These are phyloP conservation scores for Drosophila conformis DNA, from an alignment of 2,888 invertebrate genomes.

Conservation along the genomic window DNA sequence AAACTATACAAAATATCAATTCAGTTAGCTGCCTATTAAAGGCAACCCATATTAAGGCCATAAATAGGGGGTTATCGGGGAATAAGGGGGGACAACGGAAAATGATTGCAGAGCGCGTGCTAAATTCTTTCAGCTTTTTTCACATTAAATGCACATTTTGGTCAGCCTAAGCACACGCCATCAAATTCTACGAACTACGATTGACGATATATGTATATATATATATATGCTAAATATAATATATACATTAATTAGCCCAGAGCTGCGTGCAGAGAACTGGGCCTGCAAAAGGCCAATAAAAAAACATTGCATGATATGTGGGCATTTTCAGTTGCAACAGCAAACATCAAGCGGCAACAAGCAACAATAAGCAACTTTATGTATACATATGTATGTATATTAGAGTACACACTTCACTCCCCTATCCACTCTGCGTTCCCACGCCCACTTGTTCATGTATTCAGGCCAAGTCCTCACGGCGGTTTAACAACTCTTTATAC, in stretches of 20 bases:
- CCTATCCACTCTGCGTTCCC: too few species aligned
- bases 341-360: background rate
- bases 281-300: conserved; percentile 30
- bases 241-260: conserved; percentile 29
- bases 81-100: background rate
- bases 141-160: conserved; percentile 72
- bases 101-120: conserved; percentile 68
- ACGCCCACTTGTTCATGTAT: conserved; percentile 34
- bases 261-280: conserved; percentile 36
- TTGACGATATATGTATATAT: conserved; percentile 34
- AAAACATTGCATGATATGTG: conserved; percentile 65
- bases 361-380: conserved; percentile 17
- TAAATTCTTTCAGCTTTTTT: conserved; percentile 65
- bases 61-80: background rate
- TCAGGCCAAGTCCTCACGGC: conserved; percentile 62
- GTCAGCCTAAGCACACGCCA: conserved; percentile 64
- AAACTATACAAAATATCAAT: conserved; percentile 32
- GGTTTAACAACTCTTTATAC: conserved; percentile 71
- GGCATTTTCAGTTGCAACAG: conserved; percentile 64
- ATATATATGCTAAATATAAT: background rate
- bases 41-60: conserved; percentile 18
- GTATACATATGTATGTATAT: conserved; percentile 21
- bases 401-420: background rate
- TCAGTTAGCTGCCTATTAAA: conserved; percentile 52
- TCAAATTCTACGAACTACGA: conserved; percentile 68